Evolutionary conservation across 2,797 vertebrate species (phyloP), one percentile per base, ranked within the genome.

Genomic region (Chelidonichthys spinosus): DNA sequence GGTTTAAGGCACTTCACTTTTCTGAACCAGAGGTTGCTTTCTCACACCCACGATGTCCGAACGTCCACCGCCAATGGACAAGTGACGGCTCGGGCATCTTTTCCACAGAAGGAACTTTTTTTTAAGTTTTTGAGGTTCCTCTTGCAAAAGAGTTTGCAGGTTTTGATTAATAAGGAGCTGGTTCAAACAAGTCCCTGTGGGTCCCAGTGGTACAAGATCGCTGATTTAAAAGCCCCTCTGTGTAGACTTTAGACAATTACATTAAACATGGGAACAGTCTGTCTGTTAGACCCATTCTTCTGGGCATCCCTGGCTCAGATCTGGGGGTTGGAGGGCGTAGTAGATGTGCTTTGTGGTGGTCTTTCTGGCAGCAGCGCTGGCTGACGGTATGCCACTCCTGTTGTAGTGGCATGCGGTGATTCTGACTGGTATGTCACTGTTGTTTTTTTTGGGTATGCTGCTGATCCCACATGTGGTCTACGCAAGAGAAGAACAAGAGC

Each of bases 331-430:
- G 25, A 44, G 39, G 55, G 58, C 32, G 4, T 4, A 11, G 25
- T 33, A 7, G 32, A 54, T 14, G 11, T 33, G 25, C n/a, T 8
- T 33, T 15, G 32, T 13, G 11, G 6, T 6, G 32, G 32, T 33
- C 11, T 33, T 54, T 33, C 13, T 14, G 18, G 50, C 67, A 50
- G 76, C 70, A 55, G 64, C 61, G 61, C 63, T 33, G 58, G 55
- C 54, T 18, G 43, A 52, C 11, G 35, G 63, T 43, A 36, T 46
- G 60, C 33, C 52, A 52, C 25, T 49, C 11, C 42, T 43, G 40
- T 11, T 40, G 56, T 40, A 10, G 35, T 15, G 35, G 47, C 37
- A 61, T 9, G 37, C 25, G n/a, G 40, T 0, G 4, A 40, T 2
- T 11, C 18, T 56, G 33, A 35, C 5, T 49, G 42, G 53, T 55